A percentile compares a stretch with the other conserved stretches of the same genome.
Conservation (phyloP, 2,113 vertebrate genomes). For the Alethe castanea region DNA sequence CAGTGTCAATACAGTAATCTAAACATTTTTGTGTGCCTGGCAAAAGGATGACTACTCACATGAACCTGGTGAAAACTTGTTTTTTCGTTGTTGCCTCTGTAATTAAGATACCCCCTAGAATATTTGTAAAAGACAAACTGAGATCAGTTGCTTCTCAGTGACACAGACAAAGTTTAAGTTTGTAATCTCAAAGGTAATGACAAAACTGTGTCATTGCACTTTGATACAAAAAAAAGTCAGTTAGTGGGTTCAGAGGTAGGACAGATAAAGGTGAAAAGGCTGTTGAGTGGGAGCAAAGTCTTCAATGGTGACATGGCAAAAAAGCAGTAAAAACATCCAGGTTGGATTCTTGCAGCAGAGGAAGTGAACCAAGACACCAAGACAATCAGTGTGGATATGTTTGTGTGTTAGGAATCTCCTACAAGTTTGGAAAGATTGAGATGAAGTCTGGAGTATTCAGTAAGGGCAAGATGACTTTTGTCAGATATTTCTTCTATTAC, state of each 20-base stretch:
- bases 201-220: neutral
- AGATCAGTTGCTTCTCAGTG: neutral
- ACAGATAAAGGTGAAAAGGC: neutral
- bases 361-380: neutral
- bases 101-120: neutral
- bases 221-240: neutral
- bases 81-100: neutral
- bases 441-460: neutral
- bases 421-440: neutral
- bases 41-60: neutral
- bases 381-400: neutral
- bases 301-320: neutral
- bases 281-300: neutral
- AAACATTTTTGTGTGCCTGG: neutral
- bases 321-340: neutral
- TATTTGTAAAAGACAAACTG: neutral
- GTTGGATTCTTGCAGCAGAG: neutral
- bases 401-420: neutral
- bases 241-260: fast-evolving
- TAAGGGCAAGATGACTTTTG: neutral
- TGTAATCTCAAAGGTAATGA: neutral
- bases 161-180: neutral
- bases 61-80: neutral
- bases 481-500: neutral
- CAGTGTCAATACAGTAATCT: neutral